Conservation (phyloP, 2,113 vertebrate species). For the Dendropsophus ebraccatus region DNA sequence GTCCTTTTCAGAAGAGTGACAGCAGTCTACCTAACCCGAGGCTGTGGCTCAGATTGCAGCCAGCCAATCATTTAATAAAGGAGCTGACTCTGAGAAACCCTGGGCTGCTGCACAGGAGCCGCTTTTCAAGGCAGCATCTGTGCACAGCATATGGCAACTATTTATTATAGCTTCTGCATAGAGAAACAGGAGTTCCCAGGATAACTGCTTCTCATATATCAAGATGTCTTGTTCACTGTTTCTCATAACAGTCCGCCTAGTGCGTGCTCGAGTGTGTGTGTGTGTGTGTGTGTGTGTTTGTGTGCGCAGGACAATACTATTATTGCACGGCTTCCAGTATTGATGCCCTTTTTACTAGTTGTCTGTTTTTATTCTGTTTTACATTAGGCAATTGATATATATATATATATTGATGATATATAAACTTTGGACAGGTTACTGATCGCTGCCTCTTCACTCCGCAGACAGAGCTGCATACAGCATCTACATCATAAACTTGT, state of each 20-base stretch:
- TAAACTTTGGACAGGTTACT: no score
- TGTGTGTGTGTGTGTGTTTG: not conserved
- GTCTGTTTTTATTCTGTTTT: not conserved
- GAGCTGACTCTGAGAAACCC: conserved; percentile 66
- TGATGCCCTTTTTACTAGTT: conserved; percentile 29
- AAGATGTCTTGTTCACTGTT: conserved; percentile 73
- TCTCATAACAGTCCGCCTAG: conserved; percentile 76
- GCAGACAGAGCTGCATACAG: no score
- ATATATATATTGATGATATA: no score
- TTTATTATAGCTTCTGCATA: conserved; percentile 77
- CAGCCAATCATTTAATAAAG: conserved; percentile 65
- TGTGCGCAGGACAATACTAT: conserved; percentile 63
- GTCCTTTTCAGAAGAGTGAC: conserved; percentile 42
- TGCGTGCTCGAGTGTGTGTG: conserved; percentile 64
- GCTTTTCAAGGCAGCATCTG: conserved; percentile 77
- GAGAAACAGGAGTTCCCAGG: conserved; percentile 78
- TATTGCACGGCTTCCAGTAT: conserved; percentile 70
- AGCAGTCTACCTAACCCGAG: conserved; percentile 61
- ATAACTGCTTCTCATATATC: conserved; percentile 76
- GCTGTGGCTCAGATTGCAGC: conserved; percentile 63
- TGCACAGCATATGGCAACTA: conserved; percentile 80
- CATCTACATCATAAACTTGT: no score
- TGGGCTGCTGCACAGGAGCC: conserved; percentile 67
- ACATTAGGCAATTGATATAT: not conserved
- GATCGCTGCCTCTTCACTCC: no score